These are phyloP conservation scores for Anarhynchus alexandrinus DNA, from an alignment of 2,113 vertebrate genomes.

Conservation along the genomic window DNA sequence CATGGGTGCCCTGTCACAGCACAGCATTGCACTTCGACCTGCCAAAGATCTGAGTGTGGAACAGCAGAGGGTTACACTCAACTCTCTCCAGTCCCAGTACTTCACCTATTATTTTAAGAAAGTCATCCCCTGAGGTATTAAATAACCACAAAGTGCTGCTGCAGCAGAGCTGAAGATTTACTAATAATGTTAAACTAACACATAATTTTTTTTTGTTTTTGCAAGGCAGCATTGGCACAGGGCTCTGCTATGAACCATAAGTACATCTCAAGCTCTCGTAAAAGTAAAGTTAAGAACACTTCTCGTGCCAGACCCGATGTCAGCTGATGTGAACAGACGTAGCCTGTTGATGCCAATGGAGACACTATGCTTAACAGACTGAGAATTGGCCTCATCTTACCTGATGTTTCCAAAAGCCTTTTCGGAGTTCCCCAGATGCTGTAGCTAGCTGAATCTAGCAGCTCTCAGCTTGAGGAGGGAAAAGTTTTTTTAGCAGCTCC, in stretches of 20 bases:
- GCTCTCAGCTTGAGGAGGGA: neutral
- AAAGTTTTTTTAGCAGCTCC: neutral
- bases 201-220: neutral
- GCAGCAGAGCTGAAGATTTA: slow-evolving; percentile 12
- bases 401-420: neutral
- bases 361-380: neutral
- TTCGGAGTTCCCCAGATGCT: neutral
- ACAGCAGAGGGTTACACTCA: neutral
- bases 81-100: neutral
- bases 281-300: neutral
- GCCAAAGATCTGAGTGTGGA: neutral
- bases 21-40: neutral
- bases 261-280: neutral
- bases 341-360: neutral
- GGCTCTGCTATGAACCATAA: neutral
- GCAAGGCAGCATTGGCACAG: neutral
- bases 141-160: neutral
- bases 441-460: neutral
- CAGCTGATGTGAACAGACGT: neutral
- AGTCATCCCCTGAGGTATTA: neutral
- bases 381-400: neutral
- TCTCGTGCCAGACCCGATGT: neutral
- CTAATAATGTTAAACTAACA: slow-evolving; percentile 16
- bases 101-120: neutral
- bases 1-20: neutral